These are phyloP conservation scores for Neolamprologus caudopunctatus DNA, from an alignment of 2,113 vertebrate genomes.

Conservation along the genomic window DNA sequence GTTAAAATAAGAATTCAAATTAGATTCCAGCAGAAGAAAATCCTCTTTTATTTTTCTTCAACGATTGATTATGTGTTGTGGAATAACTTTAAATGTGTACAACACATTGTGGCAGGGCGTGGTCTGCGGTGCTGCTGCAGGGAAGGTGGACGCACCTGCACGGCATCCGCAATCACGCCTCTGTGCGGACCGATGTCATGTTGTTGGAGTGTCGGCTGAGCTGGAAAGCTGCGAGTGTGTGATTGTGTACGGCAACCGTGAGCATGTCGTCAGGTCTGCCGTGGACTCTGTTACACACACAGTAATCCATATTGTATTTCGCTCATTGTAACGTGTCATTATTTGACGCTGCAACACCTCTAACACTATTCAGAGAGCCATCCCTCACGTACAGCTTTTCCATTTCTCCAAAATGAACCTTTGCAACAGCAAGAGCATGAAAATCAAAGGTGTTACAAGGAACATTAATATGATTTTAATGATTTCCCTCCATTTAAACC, in stretches of 20 bases:
- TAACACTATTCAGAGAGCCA: not conserved
- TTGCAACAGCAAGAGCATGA: not conserved
- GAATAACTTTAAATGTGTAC: not conserved
- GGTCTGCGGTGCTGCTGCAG: not conserved
- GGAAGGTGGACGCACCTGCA: not conserved
- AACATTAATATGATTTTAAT: not conserved
- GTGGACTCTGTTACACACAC: not conserved
- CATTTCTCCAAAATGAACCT: not conserved
- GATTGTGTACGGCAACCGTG: not conserved
- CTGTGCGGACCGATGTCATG: not conserved
- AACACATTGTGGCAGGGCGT: accelerated
- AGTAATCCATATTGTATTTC: not conserved
- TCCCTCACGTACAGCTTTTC: not conserved
- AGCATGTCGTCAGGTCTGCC: not conserved
- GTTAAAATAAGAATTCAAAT: not conserved
- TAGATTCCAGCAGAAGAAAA: not conserved
- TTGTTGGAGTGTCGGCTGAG: not conserved
- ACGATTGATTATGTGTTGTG: accelerated
- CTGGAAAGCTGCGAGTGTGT: not conserved
- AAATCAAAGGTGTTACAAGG: not conserved
- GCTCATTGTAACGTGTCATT: not conserved
- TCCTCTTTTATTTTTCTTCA: accelerated
- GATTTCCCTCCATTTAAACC: accelerated
- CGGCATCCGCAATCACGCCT: accelerated
- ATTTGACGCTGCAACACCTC: not conserved